Conservation (phyloP, 2,113 vertebrate genomes). For the Gymnocephalus cernua region DNA sequence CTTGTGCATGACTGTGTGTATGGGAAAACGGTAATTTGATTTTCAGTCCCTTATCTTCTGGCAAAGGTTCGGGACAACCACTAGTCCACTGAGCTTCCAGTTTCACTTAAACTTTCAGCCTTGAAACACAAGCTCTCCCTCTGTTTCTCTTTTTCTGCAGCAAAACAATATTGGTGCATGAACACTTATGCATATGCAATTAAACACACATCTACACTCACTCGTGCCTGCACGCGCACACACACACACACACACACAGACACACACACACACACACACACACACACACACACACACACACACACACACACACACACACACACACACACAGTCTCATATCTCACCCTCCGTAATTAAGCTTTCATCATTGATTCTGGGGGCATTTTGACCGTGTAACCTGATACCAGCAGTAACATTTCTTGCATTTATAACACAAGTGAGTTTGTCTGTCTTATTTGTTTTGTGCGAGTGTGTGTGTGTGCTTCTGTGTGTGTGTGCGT, state of each 20-base stretch:
- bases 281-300: not conserved
- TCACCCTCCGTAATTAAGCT: constrained; percentile 79
- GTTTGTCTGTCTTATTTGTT: constrained; percentile 63
- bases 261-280: constrained; percentile 4
- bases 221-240: no score
- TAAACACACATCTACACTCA: not conserved
- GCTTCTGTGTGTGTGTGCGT: constrained; percentile 15
- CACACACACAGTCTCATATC: constrained; percentile 46
- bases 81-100: constrained; percentile 74
- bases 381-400: constrained; percentile 76
- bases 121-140: constrained; percentile 66
- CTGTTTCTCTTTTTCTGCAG: constrained; percentile 44
- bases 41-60: constrained; percentile 61
- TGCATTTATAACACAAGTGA: constrained; percentile 73
- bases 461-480: constrained; percentile 34
- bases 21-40: constrained; percentile 70
- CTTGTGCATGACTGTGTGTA: constrained; percentile 41
- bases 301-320: constrained; percentile 7
- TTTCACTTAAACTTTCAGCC: constrained; percentile 72
- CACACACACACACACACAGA: constrained; percentile 8
- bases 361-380: constrained; percentile 79
- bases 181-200: not conserved
- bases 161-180: constrained; percentile 37
- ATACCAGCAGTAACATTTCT: constrained; percentile 69
- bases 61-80: constrained; percentile 42